A percentile compares a stretch with the other conserved stretches of the same genome.
These are phyloP conservation scores for Riparia riparia DNA, from an alignment of 2,113 vertebrate genomes.

Conservation along the genomic window DNA sequence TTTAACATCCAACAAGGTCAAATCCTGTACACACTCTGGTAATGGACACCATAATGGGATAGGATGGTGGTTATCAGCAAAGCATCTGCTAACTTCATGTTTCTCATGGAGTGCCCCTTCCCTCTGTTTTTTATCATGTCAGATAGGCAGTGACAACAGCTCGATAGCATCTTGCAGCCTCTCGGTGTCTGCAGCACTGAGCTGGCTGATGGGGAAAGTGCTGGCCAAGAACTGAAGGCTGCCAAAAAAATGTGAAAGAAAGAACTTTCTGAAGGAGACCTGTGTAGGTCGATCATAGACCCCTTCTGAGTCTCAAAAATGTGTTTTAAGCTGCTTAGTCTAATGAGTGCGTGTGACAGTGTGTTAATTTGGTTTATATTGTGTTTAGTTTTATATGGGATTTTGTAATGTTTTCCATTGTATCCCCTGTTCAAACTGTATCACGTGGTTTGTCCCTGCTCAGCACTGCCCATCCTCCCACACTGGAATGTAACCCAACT, in stretches of 20 bases:
- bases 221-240: background rate
- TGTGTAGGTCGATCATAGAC: background rate
- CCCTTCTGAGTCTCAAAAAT: background rate
- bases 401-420: too few relatives aligned
- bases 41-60: fast-evolving
- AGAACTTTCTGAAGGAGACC: background rate
- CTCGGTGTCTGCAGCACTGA: background rate
- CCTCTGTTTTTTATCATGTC: fast-evolving
- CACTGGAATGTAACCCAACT: too few relatives aligned
- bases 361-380: too few relatives aligned
- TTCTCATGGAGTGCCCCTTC: background rate
- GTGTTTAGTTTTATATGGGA: too few relatives aligned
- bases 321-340: background rate
- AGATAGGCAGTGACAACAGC: background rate
- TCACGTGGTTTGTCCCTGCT: too few relatives aligned
- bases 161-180: fast-evolving
- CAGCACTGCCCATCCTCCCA: too few relatives aligned
- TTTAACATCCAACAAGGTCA: background rate
- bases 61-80: background rate
- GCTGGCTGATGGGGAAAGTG: fast-evolving
- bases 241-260: background rate
- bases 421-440: too few relatives aligned
- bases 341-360: background rate
- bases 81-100: background rate
- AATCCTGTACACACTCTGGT: background rate